Evolutionary conservation across 2,888 invertebrate genomes (phyloP).

Genomic region (Pristionchus arcanus): DNA sequence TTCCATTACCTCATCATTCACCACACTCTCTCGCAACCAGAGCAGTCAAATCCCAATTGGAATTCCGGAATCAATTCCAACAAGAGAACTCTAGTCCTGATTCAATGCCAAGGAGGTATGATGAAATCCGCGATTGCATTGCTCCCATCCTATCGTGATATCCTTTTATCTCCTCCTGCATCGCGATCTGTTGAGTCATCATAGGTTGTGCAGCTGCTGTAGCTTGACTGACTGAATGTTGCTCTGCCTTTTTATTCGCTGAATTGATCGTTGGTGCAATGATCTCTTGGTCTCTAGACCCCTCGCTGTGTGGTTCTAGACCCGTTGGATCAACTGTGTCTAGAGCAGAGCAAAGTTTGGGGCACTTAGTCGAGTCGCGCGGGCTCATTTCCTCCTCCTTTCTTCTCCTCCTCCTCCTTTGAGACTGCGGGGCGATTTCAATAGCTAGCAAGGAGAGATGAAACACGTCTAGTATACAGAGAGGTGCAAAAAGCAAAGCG

Average conservation of each 20-base stretch:
- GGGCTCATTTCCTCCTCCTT: conserved; percentile 43
- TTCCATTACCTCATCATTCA: too few species aligned
- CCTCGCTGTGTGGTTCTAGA: not conserved
- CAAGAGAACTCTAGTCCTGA: too few species aligned
- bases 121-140: too few species aligned
- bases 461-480: conserved; percentile 30
- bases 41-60: too few species aligned
- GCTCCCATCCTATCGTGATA: too few species aligned
- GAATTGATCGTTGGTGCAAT: not conserved
- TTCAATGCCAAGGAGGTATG: too few species aligned
- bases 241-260: not conserved
- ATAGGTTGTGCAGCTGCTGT: not conserved
- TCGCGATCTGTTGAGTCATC: not conserved
- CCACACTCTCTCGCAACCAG: too few species aligned
- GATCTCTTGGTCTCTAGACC: not conserved
- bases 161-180: not conserved
- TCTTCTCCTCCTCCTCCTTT: conserved; percentile 22
- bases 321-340: not conserved
- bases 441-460: not conserved
- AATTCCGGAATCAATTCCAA: too few species aligned
- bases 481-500: not conserved
- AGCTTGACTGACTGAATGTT: not conserved
- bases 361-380: not conserved
- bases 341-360: conserved; percentile 23
- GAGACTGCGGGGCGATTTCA: conserved; percentile 6